Conservation (phyloP, 2,888 invertebrate genomes). For the Netelia melanura region DNA sequence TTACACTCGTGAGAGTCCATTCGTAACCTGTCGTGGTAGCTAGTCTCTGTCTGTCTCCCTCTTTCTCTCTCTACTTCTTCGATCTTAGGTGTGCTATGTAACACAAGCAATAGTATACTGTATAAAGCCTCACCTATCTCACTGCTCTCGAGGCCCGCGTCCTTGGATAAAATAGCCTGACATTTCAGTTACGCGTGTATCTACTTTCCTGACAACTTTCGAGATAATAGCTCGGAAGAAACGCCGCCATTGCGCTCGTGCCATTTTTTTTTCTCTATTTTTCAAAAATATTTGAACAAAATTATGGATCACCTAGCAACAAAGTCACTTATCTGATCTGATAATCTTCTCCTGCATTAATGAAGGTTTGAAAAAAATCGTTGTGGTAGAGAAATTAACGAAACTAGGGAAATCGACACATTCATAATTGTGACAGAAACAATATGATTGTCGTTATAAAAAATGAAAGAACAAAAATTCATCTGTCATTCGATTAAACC, state of each 20-base stretch:
- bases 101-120: conserved; percentile 62
- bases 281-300: not conserved
- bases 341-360: too few relatives aligned
- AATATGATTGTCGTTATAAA: too few relatives aligned
- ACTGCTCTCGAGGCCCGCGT: conserved; percentile 68
- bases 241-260: not conserved
- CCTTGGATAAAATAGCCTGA: conserved; percentile 80
- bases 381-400: too few relatives aligned
- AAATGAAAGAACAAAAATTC: not conserved
- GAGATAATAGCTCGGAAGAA: conserved; percentile 24
- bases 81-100: conserved; percentile 54
- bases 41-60: conserved; percentile 32
- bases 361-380: too few relatives aligned
- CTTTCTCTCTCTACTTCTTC: conserved; percentile 7
- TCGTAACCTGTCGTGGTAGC: conserved; percentile 54
- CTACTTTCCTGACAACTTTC: conserved; percentile 42
- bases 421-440: not conserved
- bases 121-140: conserved; percentile 71
- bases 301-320: not conserved
- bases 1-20: conserved; percentile 56
- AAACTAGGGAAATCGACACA: too few relatives aligned
- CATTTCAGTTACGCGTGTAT: conserved; percentile 78
- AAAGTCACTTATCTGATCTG: too few relatives aligned
- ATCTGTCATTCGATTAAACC: not conserved
- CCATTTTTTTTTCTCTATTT: conserved; percentile 3